These are phyloP conservation scores for Nebria ingens DNA, from an alignment of 1,140 invertebrate species.

Conservation along the genomic window DNA sequence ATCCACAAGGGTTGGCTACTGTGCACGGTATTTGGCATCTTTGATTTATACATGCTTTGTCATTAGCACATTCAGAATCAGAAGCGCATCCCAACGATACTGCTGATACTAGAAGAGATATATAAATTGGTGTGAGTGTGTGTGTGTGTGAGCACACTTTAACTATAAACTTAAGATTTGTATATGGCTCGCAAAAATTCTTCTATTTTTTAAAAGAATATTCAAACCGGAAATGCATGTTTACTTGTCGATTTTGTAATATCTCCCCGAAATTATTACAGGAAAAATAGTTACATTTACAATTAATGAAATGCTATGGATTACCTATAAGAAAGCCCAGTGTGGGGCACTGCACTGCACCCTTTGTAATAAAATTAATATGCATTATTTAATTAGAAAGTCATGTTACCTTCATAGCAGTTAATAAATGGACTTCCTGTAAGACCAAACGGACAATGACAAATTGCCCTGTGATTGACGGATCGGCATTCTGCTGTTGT, in stretches of 20 bases:
- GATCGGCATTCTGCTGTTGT: constrained; percentile 66
- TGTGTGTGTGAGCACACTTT: background rate
- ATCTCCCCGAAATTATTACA: no score
- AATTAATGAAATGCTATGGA: no score
- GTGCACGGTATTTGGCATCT: constrained; percentile 70
- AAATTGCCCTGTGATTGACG: constrained; percentile 61
- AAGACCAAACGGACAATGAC: constrained; percentile 62
- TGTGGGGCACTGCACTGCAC: no score
- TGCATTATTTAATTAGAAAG: constrained; percentile 42
- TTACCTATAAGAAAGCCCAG: no score
- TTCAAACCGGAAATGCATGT: no score
- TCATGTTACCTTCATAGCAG: constrained; percentile 56
- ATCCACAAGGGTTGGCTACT: constrained; percentile 64
- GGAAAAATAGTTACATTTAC: no score
- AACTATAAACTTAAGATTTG: no score
- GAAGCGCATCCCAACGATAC: constrained; percentile 52
- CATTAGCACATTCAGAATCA: constrained; percentile 60
- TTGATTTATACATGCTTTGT: constrained; percentile 66
- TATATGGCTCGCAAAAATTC: no score
- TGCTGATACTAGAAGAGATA: constrained; percentile 35
- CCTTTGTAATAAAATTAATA: constrained; percentile 1
- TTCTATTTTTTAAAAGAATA: no score
- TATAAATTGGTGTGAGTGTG: background rate
- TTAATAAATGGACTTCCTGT: constrained; percentile 71
- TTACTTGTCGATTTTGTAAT: background rate